Evolutionary conservation across 2,888 invertebrate species (phyloP), one percentile per base, ranked within the genome.

Genomic region (Pharmacophagus antenor): DNA sequence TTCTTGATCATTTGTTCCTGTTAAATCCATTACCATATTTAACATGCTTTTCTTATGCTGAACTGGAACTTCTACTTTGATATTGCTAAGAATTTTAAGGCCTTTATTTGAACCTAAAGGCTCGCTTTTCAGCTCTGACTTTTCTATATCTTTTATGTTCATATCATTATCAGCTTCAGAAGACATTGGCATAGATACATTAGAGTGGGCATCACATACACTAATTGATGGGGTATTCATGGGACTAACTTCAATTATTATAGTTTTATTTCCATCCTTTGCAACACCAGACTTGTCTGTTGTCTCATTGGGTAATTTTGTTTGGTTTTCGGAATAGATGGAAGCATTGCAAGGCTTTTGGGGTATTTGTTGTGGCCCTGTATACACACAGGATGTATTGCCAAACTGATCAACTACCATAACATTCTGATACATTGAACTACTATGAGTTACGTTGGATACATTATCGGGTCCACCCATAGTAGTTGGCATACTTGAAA

Each of bases 11-110:
- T 73, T 76, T 20, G 85, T 70, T 6, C 80, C 84, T 42, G 91
- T 91, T 12, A 91, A 73, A 65, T 91, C 91, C 78, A 91, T 81
- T 1, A 90, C 80, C 25, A 86, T 88, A 61, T 89, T 87, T 22
- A 89, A 74, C 83, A 88, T 84, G 66, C 83, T 88, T 68, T 87
- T 88, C 64, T 83, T 78, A 73, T 87, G 89, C 67, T 88, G 85
- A 12, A 91, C 88, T 61, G 89, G 91, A 42, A 91, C 88, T 76
- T 91, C 91, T n/a, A 91, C 89, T 67, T 91, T 91, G 44, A 91
- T 86, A 67, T 91, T 91, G 68, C 91, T 91, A 42, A 91, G 75
- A 63, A 91, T 91, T 73, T 91, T 91, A 12, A 91, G 74, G n/a
- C 91, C 90, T 68, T 82, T 88, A 50, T 70, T 82, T 23, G 81